Base-by-base conservation (phyloP, 1,140 invertebrate species). In the Drosophila novamexicana region DNA sequence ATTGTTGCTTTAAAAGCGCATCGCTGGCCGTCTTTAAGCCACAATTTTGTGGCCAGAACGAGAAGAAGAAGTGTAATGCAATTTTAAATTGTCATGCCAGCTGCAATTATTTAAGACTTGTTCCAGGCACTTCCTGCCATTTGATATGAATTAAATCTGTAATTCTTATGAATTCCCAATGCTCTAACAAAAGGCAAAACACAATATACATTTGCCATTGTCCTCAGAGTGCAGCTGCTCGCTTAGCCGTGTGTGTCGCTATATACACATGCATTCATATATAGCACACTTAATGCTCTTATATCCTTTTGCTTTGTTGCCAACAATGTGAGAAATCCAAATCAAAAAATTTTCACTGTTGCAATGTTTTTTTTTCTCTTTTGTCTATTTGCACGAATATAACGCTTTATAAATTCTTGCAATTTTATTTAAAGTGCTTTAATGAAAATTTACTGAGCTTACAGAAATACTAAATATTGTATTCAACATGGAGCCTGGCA, bases 141-240 rank as follows among this genome's bases (percentile, higher is more conserved):
- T 86, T 88, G 53, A 75, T 79, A 89, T 89, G 84, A 80, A 88
- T 88, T 88, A 79, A 81, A 88, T 89, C 54, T 88, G 56, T 79
- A 83, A 88, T 85, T 75, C 78, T 63, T 64, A 75, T 88, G 64
- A 76, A 75, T 74, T 86, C 62, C 77, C 62, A 50, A 49, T 47
- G 54, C 53, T 12, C 39, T 52, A 78, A 75, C 61, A 66, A 67
- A 76, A 75, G 70, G n/a, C 56, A 70, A 47, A 29, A 14, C n/a
- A 53, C 36, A 58, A 54, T 42, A 59, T 59, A 42, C 49, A 29
- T 9, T 44, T 12, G 18, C 54, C 16, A 77, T 77, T 77, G 75
- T 76, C 56, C 74, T 42, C 62, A 50, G 12, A 63, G 36, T 67
- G 54, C 63, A 73, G 56, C 50, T 47, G 57, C 42, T 47, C 42